Evolutionary conservation across 2,888 invertebrate species (phyloP), one percentile per base, ranked within the genome.

Genomic region (Lasioglossum oenotherae): DNA sequence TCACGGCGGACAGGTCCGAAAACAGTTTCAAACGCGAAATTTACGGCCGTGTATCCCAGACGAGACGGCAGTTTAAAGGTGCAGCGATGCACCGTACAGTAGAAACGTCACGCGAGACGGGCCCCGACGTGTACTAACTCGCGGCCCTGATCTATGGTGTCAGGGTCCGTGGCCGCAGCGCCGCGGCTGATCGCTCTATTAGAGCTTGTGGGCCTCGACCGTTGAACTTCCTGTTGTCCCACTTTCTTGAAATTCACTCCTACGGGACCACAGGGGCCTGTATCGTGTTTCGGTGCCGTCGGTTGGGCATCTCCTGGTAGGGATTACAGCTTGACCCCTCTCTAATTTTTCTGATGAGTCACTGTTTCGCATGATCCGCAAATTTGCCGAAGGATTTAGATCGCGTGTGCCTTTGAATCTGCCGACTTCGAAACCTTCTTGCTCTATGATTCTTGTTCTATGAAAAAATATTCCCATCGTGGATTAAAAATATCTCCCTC

Each of bases 181-280:
- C 84, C 85, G 84, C 81, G 81, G 87, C 82, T 90, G 90, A 90
- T 87, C 88, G 88, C 87, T 90, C 89, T 84, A 90, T 90, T 90
- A 89, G 85, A 87, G 79, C 79, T 86, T 67, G 74, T 84, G 49
- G 38, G 69, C 41, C n/a, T 67, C 85, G 80, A 87, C 81, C 89
- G 84, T 90, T 88, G 84, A 88, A 88, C 85, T 84, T 86, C 81
- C 77, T 88, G 90, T 78, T 53, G 53, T 53, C 88, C 90, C 78
- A 90, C 85, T 90, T 90, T 85, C 84, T 77, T 75, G 80, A 80
- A 87, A 86, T 83, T 80, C 49, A 57, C 71, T 74, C 44, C 74
- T 41, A 27, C 60, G 38, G 41, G 35, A 35, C 53, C 75, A 31
- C 64, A 14, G 64, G 6, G 64, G 31, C 64, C 16, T 53, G 84